These are phyloP conservation scores for Scaptomyza flava DNA, from an alignment of 2,888 invertebrate genomes.

Conservation along the genomic window DNA sequence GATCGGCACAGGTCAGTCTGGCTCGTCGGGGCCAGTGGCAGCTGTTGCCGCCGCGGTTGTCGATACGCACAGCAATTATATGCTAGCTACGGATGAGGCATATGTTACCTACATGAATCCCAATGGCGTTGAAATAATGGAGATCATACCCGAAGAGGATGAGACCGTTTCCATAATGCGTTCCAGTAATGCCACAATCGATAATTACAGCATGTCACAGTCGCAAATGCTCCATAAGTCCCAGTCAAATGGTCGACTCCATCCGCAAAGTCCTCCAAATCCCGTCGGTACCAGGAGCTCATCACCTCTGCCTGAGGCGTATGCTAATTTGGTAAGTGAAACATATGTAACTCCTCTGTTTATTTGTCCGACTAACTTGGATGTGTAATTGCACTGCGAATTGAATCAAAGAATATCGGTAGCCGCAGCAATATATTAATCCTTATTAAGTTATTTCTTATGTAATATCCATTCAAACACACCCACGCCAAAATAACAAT, in stretches of 20 bases:
- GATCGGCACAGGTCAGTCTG: slow-evolving; percentile 4
- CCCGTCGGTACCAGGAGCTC: slow-evolving; percentile 54
- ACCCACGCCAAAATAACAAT: too few species aligned
- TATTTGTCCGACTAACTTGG: neutral
- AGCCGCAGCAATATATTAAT: too few species aligned
- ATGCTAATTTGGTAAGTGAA: slow-evolving; percentile 60
- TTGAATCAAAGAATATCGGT: neutral
- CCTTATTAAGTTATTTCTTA: neutral
- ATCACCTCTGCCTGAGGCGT: slow-evolving; percentile 56
- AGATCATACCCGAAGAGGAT: slow-evolving; percentile 84
- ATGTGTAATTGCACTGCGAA: neutral
- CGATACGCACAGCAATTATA: slow-evolving; percentile 81
- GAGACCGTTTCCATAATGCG: slow-evolving; percentile 82
- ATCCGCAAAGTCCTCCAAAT: slow-evolving; percentile 39
- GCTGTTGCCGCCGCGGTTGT: slow-evolving; percentile 72
- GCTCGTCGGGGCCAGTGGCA: slow-evolving; percentile 46
- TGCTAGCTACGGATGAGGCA: slow-evolving; percentile 82
- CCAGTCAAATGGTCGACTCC: slow-evolving; percentile 71
- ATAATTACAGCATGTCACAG: slow-evolving; percentile 79
- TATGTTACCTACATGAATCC: slow-evolving; percentile 83
- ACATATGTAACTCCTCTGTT: neutral
- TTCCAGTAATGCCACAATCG: slow-evolving; percentile 82
- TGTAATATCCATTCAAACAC: neutral
- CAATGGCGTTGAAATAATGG: slow-evolving; percentile 84
- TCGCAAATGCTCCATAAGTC: slow-evolving; percentile 67